Percentiles rank a stretch among this genome's conserved stretches.
phyloP scores from a whole-genome alignment of 1,140 invertebrate genomes.

The Magallana angulata region DNA sequence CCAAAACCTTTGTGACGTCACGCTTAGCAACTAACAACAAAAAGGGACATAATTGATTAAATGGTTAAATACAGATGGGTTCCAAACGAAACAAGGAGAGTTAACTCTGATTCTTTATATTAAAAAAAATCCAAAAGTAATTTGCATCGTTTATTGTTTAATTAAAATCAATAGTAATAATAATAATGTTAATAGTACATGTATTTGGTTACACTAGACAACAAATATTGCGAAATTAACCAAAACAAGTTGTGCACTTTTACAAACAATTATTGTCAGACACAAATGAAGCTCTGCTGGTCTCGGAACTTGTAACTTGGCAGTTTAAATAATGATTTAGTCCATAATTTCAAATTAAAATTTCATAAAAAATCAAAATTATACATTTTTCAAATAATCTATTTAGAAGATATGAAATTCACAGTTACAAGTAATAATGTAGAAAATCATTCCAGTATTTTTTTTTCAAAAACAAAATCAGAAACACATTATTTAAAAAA shows the following conservation, averaged over 20 bases:
- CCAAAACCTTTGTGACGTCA: conserved; percentile 36
- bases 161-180: conserved; percentile 27
- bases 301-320: background rate
- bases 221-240: conserved; percentile 20
- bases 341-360: too few species aligned
- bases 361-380: too few species aligned
- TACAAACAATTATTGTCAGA: conserved; percentile 1
- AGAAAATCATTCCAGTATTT: too few species aligned
- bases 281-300: background rate
- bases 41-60: background rate
- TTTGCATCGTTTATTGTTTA: background rate
- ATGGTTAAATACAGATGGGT: background rate
- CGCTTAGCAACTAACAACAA: conserved; percentile 39
- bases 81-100: background rate
- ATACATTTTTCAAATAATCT: too few species aligned
- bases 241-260: background rate
- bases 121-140: background rate
- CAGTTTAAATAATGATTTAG: too few species aligned
- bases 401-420: too few species aligned
- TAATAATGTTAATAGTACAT: background rate
- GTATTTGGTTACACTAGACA: conserved; percentile 15
- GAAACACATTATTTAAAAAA: too few species aligned
- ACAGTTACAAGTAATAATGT: too few species aligned
- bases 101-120: background rate
- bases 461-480: too few species aligned